phyloP scores from a whole-genome alignment of 2,888 invertebrate species.

The Rutpela maculata region DNA sequence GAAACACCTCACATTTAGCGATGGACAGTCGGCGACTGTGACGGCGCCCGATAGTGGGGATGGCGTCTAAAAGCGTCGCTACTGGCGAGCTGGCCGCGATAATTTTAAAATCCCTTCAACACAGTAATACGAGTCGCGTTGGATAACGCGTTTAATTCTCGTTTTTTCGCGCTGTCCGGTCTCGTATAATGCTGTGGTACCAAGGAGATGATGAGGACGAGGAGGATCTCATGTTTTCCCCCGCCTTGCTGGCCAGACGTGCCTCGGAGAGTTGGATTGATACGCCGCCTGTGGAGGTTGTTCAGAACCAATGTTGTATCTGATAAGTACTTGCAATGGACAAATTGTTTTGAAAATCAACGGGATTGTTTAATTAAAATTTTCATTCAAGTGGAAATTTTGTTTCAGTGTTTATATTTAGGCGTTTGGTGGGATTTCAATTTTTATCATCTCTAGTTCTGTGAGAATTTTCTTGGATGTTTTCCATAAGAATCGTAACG shows the following conservation, averaged over 20 bases:
- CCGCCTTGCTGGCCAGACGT: constrained; percentile 89
- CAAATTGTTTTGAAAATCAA: constrained; percentile 9
- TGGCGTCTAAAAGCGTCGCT: constrained; percentile 65
- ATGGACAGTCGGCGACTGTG: constrained; percentile 8
- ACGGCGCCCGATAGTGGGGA: constrained; percentile 47
- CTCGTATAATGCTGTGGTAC: constrained; percentile 82
- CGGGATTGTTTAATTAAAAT: not conserved
- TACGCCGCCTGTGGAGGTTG: constrained; percentile 90
- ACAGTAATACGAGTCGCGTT: constrained; percentile 45
- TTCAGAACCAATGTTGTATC: constrained; percentile 9
- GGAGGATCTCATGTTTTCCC: constrained; percentile 90
- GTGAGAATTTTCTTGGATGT: constrained; percentile 21
- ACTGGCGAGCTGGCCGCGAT: constrained; percentile 52
- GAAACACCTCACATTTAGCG: constrained; percentile 18
- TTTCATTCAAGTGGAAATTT: not conserved
- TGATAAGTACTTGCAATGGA: constrained; percentile 23
- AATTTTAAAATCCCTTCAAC: constrained; percentile 43
- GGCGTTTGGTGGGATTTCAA: constrained; percentile 28
- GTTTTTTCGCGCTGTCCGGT: constrained; percentile 22
- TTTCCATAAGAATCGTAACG: constrained; percentile 19
- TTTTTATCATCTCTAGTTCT: constrained; percentile 22
- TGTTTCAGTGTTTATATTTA: constrained; percentile 35
- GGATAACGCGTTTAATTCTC: constrained; percentile 39
- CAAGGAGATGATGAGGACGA: constrained; percentile 88
- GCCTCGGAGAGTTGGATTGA: constrained; percentile 94